A percentile compares a stretch with the other conserved stretches of the same genome.
These are phyloP conservation scores for Drosophila gunungcola DNA, from an alignment of 1,140 invertebrate genomes.

Conservation along the genomic window DNA sequence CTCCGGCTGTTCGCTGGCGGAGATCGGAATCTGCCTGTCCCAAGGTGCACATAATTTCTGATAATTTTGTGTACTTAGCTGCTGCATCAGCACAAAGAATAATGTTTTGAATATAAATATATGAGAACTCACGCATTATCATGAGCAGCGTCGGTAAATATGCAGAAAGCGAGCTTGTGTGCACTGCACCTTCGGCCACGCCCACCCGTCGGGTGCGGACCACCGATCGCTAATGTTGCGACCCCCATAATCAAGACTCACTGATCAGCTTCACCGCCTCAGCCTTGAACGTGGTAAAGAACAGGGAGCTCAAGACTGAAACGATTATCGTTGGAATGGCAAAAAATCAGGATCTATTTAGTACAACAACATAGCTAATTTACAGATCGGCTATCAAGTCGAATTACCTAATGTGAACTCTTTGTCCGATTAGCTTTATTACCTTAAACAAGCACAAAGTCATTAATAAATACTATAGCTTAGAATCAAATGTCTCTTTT, in stretches of 20 bases:
- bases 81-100: conserved; percentile 51
- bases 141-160: conserved; percentile 42
- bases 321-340: conserved; percentile 11
- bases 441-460: neutral
- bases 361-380: conserved; percentile 2
- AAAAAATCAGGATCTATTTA: conserved; percentile 21
- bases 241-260: conserved; percentile 64
- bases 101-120: conserved; percentile 54
- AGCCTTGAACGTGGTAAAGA: conserved; percentile 12
- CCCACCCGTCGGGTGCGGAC: conserved; percentile 10
- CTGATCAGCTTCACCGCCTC: conserved; percentile 38
- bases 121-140: conserved; percentile 44
- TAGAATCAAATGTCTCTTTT: too few species aligned
- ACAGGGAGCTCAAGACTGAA: conserved; percentile 1
- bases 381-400: neutral
- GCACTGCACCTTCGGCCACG: conserved; percentile 26
- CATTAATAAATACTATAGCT: neutral
- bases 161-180: conserved; percentile 16
- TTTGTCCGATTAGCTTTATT: neutral
- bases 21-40: conserved; percentile 61
- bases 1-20: conserved; percentile 42
- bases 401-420: neutral
- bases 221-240: conserved; percentile 53
- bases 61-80: conserved; percentile 81
- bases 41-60: conserved; percentile 78